Evolutionary conservation across 2,113 vertebrate species (phyloP).

Genomic region (Merops nubicus): DNA sequence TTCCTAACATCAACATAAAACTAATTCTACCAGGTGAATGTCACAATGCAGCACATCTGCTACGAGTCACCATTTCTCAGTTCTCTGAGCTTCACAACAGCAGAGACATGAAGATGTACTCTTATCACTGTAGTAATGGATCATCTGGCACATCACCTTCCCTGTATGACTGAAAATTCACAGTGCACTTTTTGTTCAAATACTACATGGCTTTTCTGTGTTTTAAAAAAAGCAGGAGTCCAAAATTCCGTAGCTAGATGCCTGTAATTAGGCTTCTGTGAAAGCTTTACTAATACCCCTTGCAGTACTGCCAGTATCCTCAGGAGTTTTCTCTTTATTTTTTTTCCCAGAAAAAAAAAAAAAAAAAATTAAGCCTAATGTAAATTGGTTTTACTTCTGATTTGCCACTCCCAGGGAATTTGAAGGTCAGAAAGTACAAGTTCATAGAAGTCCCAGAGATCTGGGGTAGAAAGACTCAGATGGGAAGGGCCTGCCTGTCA

Average conservation of each 20-base stretch:
- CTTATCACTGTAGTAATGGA: fast-evolving
- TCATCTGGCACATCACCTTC: background rate
- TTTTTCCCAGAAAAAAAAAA: background rate
- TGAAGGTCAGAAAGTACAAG: background rate
- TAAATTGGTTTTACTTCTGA: background rate
- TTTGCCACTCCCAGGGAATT: background rate
- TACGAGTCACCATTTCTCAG: background rate
- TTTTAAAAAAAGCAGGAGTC: background rate
- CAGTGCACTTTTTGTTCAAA: background rate
- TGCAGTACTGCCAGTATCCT: background rate
- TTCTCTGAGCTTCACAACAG: background rate
- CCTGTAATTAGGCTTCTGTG: background rate
- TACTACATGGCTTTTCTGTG: background rate
- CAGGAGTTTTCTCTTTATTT: background rate
- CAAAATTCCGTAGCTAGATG: background rate
- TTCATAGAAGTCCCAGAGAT: background rate
- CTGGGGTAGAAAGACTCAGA: background rate
- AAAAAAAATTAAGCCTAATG: background rate
- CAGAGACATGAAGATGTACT: background rate
- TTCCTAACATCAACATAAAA: background rate
- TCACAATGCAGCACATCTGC: fast-evolving
- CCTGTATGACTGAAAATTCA: background rate
- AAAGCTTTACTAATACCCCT: background rate
- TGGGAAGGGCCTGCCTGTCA: background rate
- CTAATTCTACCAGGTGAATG: background rate